These are phyloP conservation scores for Nematolebias whitei DNA, from an alignment of 2,113 vertebrate genomes.

Conservation along the genomic window DNA sequence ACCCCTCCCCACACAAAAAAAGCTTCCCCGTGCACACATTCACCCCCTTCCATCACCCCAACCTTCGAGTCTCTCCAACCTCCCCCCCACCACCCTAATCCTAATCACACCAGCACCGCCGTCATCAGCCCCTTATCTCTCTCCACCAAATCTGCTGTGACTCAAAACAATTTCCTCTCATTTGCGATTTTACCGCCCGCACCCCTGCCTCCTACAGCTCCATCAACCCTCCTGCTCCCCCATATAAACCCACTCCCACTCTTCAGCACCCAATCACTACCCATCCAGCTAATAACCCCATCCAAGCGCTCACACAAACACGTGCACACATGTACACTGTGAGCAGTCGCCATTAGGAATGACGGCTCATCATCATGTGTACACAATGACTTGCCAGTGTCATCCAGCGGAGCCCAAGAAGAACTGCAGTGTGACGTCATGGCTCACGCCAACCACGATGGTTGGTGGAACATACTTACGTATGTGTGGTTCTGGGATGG, in stretches of 20 bases:
- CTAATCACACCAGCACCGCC: slow-evolving; percentile 73
- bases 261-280: slow-evolving; percentile 50
- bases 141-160: slow-evolving; percentile 77
- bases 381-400: slow-evolving; percentile 68
- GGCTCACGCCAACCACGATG: slow-evolving; percentile 49
- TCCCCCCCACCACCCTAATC: slow-evolving; percentile 57
- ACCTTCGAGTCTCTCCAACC: slow-evolving; percentile 45
- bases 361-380: slow-evolving; percentile 61
- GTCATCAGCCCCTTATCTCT: slow-evolving; percentile 77
- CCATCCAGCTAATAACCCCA: slow-evolving; percentile 56
- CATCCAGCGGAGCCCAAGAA: slow-evolving; percentile 71
- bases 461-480: slow-evolving; percentile 70
- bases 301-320: slow-evolving; percentile 47
- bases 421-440: slow-evolving; percentile 77
- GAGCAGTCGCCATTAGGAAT: slow-evolving; percentile 60
- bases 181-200: slow-evolving; percentile 65
- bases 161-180: slow-evolving; percentile 80
- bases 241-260: slow-evolving; percentile 58
- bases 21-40: slow-evolving; percentile 22
- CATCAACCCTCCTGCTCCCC: slow-evolving; percentile 59
- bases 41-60: slow-evolving; percentile 13
- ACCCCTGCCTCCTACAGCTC: slow-evolving; percentile 56
- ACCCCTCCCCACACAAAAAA: slow-evolving; percentile 39
- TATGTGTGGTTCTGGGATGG: slow-evolving; percentile 59
- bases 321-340: slow-evolving; percentile 50